Conservation (phyloP, 2,113 vertebrate genomes). For the Prietella phreatophila region DNA sequence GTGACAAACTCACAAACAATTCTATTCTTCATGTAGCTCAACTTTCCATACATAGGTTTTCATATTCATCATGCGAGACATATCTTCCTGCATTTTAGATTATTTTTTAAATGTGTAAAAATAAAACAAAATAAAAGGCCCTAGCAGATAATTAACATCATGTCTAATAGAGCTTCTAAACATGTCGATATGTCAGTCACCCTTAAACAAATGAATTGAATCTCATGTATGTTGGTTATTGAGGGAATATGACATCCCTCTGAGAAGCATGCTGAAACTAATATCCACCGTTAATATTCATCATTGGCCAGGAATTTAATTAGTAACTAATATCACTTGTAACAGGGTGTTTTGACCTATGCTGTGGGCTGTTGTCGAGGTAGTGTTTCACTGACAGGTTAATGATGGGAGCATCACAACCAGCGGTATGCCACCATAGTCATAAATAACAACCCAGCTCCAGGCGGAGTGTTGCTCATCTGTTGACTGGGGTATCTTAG, state of each 20-base stretch:
- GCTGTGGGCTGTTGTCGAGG: not conserved
- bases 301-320: not conserved
- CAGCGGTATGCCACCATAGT: not conserved
- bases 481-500: not conserved
- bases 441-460: not conserved
- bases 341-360: not conserved
- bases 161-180: not conserved
- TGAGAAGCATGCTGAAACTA: not conserved
- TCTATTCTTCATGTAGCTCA: not conserved
- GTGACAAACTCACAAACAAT: not conserved
- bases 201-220: not conserved
- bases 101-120: not conserved
- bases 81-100: not conserved
- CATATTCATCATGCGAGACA: not conserved
- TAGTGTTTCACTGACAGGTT: not conserved
- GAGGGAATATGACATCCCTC: not conserved
- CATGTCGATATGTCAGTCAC: not conserved
- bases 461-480: constrained; percentile 1
- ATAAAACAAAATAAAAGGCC: no score
- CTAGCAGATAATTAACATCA: not conserved
- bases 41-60: not conserved
- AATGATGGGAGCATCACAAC: not conserved
- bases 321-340: not conserved
- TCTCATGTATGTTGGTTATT: not conserved
- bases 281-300: not conserved